Evolutionary conservation across 2,888 invertebrate genomes (phyloP), one percentile per base, ranked within the genome.

Genomic region (Polylopha cassiicola): DNA sequence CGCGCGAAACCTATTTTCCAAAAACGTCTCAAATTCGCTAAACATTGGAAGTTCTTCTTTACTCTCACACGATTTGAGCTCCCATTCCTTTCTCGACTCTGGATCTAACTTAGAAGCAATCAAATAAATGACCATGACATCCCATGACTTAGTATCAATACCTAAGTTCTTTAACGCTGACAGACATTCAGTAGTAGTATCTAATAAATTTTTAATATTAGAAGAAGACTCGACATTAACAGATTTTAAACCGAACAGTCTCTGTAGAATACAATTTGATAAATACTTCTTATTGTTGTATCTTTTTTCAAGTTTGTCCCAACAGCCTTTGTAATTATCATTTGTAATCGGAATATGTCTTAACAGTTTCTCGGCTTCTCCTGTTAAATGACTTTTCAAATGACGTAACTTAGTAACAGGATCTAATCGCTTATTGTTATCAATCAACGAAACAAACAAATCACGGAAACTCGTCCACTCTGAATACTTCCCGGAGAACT

Each of bases 21-120:
- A 17, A 28, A 44, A 45, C 2, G 5, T 17, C 8, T 37, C 4
- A 28, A 48, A 31, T 38, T 38, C 29, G 3, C 16, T n/a, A n/a
- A 24, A 10, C 1, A 32, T 27, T 7, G 45, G 45, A 3, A 39
- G 24, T 1, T 42, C 34, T 17, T 41, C 29, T 5, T 2, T 2
- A 4, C 11, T 11, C n/a, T 14, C 15, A 14, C 31, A 37, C 3
- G 38, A 34, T n/a, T 36, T 15, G 15, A 43, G 34, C 26, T 55
- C 50, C 53, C 49, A 55, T 15, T 44, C 24, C 26, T 49, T 51
- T 4, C 44, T 42, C 1, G 51, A 37, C 15, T 55, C 51, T 0
- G 11, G 8, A 22, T 55, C 54, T 24, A 55, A 31, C 24, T 54
- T 54, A 5, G 26, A 14, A 18, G 17, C 24, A 16, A 39, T 18